Evolutionary conservation across 2,888 invertebrate species (phyloP).

Genomic region (Eilema caniola): DNA sequence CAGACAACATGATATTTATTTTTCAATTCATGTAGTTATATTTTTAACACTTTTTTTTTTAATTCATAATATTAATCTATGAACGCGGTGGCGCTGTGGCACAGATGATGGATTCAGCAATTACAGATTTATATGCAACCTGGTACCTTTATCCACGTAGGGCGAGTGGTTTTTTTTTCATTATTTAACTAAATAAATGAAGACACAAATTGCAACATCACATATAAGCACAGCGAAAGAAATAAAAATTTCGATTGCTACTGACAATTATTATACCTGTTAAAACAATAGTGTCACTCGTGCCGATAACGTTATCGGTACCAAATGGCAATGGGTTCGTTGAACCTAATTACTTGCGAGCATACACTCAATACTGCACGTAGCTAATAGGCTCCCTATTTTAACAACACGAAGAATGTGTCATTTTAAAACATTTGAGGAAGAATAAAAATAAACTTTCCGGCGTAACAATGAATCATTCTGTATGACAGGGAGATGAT

Average conservation of each 20-base stretch:
- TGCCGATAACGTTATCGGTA: conserved; percentile 60
- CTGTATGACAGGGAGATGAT: conserved; percentile 68
- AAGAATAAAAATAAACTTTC: conserved; percentile 62
- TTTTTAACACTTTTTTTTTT: too few species aligned
- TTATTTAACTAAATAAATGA: not conserved
- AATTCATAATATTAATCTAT: not conserved
- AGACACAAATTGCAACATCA: too few species aligned
- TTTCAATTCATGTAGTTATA: not conserved
- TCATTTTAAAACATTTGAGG: conserved; percentile 51
- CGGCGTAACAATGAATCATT: conserved; percentile 74
- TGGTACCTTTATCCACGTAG: not conserved
- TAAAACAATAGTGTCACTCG: conserved; percentile 33
- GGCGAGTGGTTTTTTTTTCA: not conserved
- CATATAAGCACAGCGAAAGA: not conserved
- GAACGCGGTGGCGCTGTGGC: not conserved
- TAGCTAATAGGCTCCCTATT: conserved; percentile 31
- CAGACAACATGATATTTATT: conserved; percentile 32
- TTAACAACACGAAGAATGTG: conserved; percentile 32
- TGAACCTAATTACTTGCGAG: conserved; percentile 62
- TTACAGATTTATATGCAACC: not conserved
- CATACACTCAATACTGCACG: conserved; percentile 53
- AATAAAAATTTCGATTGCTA: conserved; percentile 10
- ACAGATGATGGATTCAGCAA: not conserved
- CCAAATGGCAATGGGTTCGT: conserved; percentile 56
- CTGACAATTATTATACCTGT: conserved; percentile 15